Base-by-base conservation (phyloP, 2,113 vertebrate species). In the Sylvia atricapilla region DNA sequence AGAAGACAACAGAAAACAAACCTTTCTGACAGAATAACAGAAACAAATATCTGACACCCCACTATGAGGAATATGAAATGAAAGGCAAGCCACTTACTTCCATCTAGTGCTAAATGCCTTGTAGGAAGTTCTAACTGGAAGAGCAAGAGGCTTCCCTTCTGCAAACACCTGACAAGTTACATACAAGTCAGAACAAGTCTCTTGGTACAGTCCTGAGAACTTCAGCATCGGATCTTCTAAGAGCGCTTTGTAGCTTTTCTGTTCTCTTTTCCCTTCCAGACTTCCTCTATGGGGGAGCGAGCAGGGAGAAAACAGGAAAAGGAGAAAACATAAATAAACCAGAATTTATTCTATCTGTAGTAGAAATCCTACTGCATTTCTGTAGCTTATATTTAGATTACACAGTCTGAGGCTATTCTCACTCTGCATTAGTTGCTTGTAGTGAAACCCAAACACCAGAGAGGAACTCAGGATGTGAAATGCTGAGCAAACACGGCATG, bases 81-180 rank as follows among this genome's bases (percentile, higher is more conserved):
- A 88, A 90, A 89, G 7, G 13, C 33, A 89, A 69, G 67, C 6
- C 35, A 98, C 99, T 99, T 98, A 99, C 99, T 99, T 99, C 99
- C 99, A 99, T 24, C 99, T 98, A 49, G 99, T 99, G 97, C 99
- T 99, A 97, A 99, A 99, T 5, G 99, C 99, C 94, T 99, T 99
- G 96, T 99, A 99, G 6, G 99, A 99, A 28, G 99, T 99, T 94
- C 99, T 98, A 72, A 99, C 99, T 2, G 99, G 99, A 79, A 99
- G 97, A 17, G 99, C 99, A 33, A 99, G 97, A 47, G 99, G 99
- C 18, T 99, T 99, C 14, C 99, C 99, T 94, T 99, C 99, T 27
- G 99, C 99, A 94, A 99, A 99, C 94, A 99, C 99, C 96, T 99
- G 99, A 90, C 99, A 99, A 66, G 99, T 99, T 68, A 99, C 99